These are phyloP conservation scores for Fulica atra DNA, from an alignment of 2,113 vertebrate genomes.

Conservation along the genomic window DNA sequence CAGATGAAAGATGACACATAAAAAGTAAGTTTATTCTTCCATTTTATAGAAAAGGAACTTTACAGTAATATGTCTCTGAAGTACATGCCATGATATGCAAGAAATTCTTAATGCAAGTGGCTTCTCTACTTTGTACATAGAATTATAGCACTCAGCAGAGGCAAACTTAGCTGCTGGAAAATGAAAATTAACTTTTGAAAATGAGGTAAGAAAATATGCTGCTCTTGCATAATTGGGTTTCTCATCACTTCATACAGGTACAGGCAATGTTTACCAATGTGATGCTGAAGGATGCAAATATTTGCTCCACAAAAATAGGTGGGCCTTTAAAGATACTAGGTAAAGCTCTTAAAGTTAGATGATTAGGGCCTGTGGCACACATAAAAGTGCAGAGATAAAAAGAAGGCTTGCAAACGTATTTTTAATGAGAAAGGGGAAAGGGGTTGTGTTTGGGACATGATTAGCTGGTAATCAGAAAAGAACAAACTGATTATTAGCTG, in stretches of 20 bases:
- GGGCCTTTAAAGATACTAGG: constrained; percentile 72
- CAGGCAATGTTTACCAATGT: constrained; percentile 54
- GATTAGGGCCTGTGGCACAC: constrained; percentile 68
- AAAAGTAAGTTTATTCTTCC: neutral
- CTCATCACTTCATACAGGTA: constrained; percentile 15
- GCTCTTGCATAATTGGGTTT: constrained; percentile 16
- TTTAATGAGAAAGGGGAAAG: constrained; percentile 75
- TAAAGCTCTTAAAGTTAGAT: constrained; percentile 74
- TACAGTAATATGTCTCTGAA: neutral
- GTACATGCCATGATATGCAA: neutral
- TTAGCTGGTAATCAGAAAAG: constrained; percentile 93
- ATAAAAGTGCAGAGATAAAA: constrained; percentile 70
- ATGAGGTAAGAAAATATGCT: constrained; percentile 1
- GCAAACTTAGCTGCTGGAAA: neutral
- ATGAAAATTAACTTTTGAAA: constrained; percentile 15
- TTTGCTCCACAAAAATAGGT: constrained; percentile 78
- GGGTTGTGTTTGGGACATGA: constrained; percentile 84
- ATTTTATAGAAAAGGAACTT: neutral
- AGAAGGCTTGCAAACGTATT: constrained; percentile 75
- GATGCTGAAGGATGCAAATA: constrained; percentile 76
- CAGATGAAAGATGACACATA: neutral
- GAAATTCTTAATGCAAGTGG: neutral
- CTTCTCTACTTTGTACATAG: neutral
- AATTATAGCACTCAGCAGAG: neutral
- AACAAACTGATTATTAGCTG: constrained; percentile 94